Conservation (phyloP, 2,113 vertebrate genomes). For the Laticauda laticaudata region DNA sequence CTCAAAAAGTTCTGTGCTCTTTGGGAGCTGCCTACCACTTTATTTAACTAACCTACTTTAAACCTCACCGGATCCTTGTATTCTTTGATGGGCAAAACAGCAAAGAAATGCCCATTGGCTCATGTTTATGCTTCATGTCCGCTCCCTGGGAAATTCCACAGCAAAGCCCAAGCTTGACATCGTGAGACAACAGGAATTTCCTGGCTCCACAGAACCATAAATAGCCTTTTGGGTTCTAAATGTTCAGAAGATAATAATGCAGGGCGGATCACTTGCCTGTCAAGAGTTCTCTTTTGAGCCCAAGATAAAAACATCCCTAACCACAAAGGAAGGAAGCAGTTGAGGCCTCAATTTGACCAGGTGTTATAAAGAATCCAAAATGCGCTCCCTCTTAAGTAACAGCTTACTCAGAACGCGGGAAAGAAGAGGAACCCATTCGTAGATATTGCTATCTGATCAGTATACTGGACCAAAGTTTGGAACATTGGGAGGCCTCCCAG, state of each 20-base stretch:
- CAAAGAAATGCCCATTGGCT: too few species aligned
- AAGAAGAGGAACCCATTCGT: neutral
- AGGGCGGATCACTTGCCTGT: neutral
- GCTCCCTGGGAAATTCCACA: neutral
- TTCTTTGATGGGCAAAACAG: neutral
- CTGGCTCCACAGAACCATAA: neutral
- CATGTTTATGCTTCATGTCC: neutral
- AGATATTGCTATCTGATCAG: neutral
- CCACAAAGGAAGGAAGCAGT: neutral
- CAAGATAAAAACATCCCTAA: neutral
- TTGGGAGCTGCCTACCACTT: neutral
- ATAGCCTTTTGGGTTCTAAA: neutral
- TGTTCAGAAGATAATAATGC: neutral
- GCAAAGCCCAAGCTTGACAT: neutral
- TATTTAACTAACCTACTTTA: neutral
- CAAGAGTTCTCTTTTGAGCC: neutral
- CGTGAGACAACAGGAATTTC: neutral
- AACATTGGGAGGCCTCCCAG: neutral
- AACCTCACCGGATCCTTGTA: neutral
- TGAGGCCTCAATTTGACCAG: neutral
- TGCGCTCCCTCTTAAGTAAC: neutral
- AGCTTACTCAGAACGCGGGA: neutral
- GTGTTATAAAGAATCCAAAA: neutral
- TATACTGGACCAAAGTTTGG: neutral
- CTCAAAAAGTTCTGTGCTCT: neutral